Evolutionary conservation across 2,113 vertebrate genomes (phyloP).

Genomic region (Hiodon alosoides): DNA sequence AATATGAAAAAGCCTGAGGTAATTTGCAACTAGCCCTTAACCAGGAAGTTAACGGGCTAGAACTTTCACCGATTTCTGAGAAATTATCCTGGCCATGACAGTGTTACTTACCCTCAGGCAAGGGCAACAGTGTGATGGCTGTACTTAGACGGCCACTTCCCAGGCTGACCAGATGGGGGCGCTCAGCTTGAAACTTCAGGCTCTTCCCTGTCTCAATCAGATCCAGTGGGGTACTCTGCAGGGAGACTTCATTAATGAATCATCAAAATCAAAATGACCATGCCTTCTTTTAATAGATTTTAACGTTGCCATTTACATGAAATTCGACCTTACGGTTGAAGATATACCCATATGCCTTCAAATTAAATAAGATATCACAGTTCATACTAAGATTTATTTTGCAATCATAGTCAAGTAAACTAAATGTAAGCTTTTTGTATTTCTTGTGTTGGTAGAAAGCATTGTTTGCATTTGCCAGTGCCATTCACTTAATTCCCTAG

Average conservation of each 20-base stretch:
- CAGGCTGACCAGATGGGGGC: slow-evolving; percentile 89
- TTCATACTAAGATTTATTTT: too few relatives aligned
- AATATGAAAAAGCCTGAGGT: too few relatives aligned
- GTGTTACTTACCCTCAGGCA: slow-evolving; percentile 77
- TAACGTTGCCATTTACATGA: background rate
- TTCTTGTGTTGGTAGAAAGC: too few relatives aligned
- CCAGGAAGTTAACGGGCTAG: background rate
- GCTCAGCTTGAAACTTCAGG: slow-evolving; percentile 86
- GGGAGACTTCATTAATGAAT: background rate
- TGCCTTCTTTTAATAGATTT: background rate
- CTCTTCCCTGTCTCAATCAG: slow-evolving; percentile 84
- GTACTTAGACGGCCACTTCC: slow-evolving; percentile 92
- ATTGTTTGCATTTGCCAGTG: too few relatives aligned
- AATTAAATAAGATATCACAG: too few relatives aligned
- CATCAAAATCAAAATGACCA: background rate
- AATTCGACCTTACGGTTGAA: too few relatives aligned
- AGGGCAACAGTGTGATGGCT: slow-evolving; percentile 83
- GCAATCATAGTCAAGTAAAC: too few relatives aligned
- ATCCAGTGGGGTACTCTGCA: slow-evolving; percentile 81
- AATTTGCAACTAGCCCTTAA: background rate
- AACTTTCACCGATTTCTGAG: background rate
- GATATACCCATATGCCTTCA: too few relatives aligned
- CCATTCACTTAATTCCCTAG: background rate
- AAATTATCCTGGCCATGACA: background rate
- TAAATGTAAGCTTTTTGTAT: too few relatives aligned